phyloP scores from a whole-genome alignment of 2,888 invertebrate genomes.

The Sicus ferrugineus region DNA sequence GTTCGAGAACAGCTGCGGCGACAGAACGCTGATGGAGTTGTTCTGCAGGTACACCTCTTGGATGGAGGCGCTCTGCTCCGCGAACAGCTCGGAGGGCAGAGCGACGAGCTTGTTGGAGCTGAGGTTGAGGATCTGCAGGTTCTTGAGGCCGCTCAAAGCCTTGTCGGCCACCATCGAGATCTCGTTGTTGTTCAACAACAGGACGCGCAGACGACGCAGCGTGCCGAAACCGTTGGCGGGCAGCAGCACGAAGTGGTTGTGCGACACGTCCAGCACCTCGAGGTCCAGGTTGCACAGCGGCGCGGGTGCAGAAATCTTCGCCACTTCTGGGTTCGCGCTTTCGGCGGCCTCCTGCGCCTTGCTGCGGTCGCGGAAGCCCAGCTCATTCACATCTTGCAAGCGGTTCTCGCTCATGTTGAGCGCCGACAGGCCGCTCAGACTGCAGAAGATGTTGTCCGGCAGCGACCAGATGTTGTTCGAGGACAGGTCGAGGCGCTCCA shows the following conservation, averaged over 20 bases:
- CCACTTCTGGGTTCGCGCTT: constrained; percentile 34
- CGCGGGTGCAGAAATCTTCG: no score
- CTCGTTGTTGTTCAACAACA: constrained; percentile 88
- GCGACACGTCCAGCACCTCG: constrained; percentile 83
- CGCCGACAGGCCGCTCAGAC: constrained; percentile 78
- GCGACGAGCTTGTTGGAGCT: constrained; percentile 90
- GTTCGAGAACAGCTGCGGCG: constrained; percentile 86
- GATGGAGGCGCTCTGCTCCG: constrained; percentile 78
- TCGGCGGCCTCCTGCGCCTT: constrained; percentile 44
- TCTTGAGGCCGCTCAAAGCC: constrained; percentile 81
- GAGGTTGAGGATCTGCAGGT: constrained; percentile 84
- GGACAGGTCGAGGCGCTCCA: constrained; percentile 85
- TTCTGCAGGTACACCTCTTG: constrained; percentile 91
- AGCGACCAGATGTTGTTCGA: constrained; percentile 90
- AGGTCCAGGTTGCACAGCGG: constrained; percentile 76
- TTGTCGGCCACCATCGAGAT: constrained; percentile 87
- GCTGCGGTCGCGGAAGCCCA: constrained; percentile 78
- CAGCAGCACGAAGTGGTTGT: constrained; percentile 84
- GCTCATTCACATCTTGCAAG: constrained; percentile 85
- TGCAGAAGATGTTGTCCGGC: constrained; percentile 85
- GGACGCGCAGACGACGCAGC: constrained; percentile 77
- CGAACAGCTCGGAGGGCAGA: constrained; percentile 84
- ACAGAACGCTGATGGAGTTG: constrained; percentile 86
- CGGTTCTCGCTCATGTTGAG: constrained; percentile 88
- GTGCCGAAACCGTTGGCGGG: constrained; percentile 85